Base-by-base conservation (phyloP, 2,888 invertebrate species). In the Chloroclysta siterata region DNA sequence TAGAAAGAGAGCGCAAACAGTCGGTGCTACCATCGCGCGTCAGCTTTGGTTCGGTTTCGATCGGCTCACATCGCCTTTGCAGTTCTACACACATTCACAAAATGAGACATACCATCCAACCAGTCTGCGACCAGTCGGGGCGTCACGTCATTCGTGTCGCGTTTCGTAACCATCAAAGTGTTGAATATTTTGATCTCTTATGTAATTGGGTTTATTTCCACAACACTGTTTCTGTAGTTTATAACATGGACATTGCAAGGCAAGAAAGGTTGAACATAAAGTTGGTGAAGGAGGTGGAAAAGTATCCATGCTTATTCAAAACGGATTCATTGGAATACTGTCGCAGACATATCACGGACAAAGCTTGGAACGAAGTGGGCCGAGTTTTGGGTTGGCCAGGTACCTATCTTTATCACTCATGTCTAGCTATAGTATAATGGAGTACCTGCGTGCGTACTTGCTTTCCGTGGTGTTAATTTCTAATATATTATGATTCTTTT, bases 241-340 rank as follows among this genome's bases (percentile, higher is more conserved):
- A 39, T 3, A 48, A 41, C 4, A 58, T 58, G 58, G 58, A 58
- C 42, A 33, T 17, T 11, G 51, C 51, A 51, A 11, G 2, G n/a
- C 55, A 52, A 53, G 48, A 58, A 22, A 15, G 28, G 46, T 46
- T 56, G 15, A 61, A 61, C 17, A 28, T 54, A 8, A 56, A 52
- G 46, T 29, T 64, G 4, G 54, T 64, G 7, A 59, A 47, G 29
- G 59, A 52, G 47, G 59, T 63, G 11, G 44, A 54, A 58, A 17
- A 53, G 11, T 50, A 59, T 15, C 63, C 63, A 6, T 64, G 63
- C 41, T 14, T 64, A n/a, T 64, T 59, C 52, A 48, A 64, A 47
- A 46, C 39, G n/a, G 53, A 60, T 28, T 22, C 8, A 1, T 29
- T 15, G 29, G 50, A 50, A 5, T 55, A 64, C 42, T 29, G 11